Percentiles rank a stretch among this genome's conserved stretches.
phyloP scores from a whole-genome alignment of 2,113 vertebrate species.

The Monarcha castaneiventris region DNA sequence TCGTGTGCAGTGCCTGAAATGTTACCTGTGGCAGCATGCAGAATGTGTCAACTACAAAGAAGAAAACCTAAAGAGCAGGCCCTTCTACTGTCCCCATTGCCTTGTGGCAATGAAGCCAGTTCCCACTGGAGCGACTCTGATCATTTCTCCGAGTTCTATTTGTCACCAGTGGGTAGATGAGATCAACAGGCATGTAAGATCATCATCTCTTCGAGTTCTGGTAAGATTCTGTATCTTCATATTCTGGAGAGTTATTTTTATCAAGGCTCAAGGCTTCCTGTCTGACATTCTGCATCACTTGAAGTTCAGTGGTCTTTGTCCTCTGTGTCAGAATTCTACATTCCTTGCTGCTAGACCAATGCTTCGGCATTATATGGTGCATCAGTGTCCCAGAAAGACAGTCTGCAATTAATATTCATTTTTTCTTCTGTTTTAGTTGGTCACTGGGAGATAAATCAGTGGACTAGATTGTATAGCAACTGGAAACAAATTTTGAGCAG shows the following conservation, averaged over 20 bases:
- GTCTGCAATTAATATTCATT: neutral
- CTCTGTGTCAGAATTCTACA: neutral
- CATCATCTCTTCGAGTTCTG: conserved; percentile 90
- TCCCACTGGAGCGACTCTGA: conserved; percentile 91
- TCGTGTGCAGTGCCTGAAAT: conserved; percentile 95
- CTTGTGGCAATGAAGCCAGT: conserved; percentile 96
- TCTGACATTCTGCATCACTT: neutral
- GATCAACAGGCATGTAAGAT: conserved; percentile 92
- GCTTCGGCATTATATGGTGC: neutral
- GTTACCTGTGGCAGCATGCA: conserved; percentile 94
- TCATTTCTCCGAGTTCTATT: conserved; percentile 97
- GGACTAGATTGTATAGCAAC: neutral
- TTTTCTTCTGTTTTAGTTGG: neutral
- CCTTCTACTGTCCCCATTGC: conserved; percentile 98
- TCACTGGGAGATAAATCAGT: neutral
- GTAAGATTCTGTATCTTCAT: conserved; percentile 66
- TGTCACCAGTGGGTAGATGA: conserved; percentile 99
- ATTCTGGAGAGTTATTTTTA: neutral
- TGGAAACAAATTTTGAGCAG: neutral
- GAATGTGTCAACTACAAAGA: conserved; percentile 95
- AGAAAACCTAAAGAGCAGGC: conserved; percentile 85
- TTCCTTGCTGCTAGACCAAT: neutral
- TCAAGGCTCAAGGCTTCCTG: neutral
- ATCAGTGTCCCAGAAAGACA: neutral
- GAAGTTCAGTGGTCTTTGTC: neutral